Evolutionary conservation across 2,888 invertebrate species (phyloP).

Genomic region (Drosophila rubida): DNA sequence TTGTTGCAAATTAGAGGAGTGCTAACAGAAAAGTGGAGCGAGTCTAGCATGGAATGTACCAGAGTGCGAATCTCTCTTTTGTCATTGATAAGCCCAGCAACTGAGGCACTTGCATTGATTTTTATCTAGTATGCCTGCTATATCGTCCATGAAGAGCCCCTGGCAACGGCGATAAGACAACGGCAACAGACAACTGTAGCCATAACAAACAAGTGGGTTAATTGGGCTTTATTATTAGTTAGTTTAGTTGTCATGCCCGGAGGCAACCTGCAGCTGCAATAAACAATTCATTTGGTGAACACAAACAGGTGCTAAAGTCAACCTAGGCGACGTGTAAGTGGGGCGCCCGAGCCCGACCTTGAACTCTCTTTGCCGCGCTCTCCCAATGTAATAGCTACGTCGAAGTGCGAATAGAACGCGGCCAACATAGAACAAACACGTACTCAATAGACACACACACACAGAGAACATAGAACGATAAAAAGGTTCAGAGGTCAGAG

Average conservation of each 20-base stretch:
- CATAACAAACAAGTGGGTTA: constrained; percentile 47
- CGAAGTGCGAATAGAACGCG: constrained; percentile 8
- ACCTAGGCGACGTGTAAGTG: constrained; percentile 17
- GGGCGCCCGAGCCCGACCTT: constrained; percentile 57
- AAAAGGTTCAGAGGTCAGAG: constrained; percentile 35
- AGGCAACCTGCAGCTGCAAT: constrained; percentile 11
- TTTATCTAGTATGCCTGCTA: constrained; percentile 48
- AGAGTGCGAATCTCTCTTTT: neutral
- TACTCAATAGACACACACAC: neutral
- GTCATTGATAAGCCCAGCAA: neutral
- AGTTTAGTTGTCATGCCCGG: neutral
- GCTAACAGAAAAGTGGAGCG: constrained; percentile 35
- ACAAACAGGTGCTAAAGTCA: constrained; percentile 60
- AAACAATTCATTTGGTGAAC: constrained; percentile 60
- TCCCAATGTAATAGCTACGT: constrained; percentile 27
- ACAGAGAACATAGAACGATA: constrained; percentile 12
- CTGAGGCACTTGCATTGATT: constrained; percentile 52
- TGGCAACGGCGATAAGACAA: constrained; percentile 55
- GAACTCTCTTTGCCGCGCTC: constrained; percentile 43
- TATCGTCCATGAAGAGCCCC: constrained; percentile 18
- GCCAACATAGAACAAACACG: constrained; percentile 10
- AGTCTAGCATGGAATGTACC: neutral
- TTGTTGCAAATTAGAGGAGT: constrained; percentile 62
- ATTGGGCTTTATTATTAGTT: constrained; percentile 33
- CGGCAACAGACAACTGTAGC: constrained; percentile 6